Conservation (phyloP, 2,888 invertebrate genomes). For the Gymnosoma rotundatum region DNA sequence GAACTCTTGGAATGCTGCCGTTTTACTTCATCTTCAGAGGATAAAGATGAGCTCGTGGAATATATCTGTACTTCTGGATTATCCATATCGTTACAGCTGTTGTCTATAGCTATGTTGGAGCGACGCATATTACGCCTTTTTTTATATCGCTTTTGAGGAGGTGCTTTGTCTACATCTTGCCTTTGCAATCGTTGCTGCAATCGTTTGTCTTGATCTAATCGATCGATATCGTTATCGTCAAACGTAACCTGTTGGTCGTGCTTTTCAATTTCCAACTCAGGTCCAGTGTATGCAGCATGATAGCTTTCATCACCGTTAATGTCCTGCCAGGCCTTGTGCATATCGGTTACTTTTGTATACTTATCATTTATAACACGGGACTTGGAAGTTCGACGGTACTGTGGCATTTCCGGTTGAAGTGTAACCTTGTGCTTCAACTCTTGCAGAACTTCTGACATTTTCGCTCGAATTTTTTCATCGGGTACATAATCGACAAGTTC, state of each 20-base stretch:
- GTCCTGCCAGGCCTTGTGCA: slow-evolving; percentile 81
- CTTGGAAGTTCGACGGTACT: slow-evolving; percentile 42
- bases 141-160: slow-evolving; percentile 56
- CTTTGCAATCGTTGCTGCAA: slow-evolving; percentile 19
- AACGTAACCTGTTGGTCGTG: neutral
- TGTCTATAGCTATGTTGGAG: slow-evolving; percentile 55
- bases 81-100: slow-evolving; percentile 27
- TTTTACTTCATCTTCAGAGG: slow-evolving; percentile 82
- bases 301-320: slow-evolving; percentile 74
- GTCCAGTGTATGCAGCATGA: slow-evolving; percentile 21
- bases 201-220: slow-evolving; percentile 32
- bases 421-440: slow-evolving; percentile 89
- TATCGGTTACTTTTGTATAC: slow-evolving; percentile 77
- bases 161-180: slow-evolving; percentile 43
- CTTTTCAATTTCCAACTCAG: neutral
- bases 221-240: neutral
- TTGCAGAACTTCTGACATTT: slow-evolving; percentile 90
- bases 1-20: slow-evolving; percentile 41
- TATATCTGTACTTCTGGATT: slow-evolving; percentile 18
- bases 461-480: slow-evolving; percentile 88
- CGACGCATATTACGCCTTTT: slow-evolving; percentile 68
- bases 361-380: slow-evolving; percentile 73
- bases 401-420: slow-evolving; percentile 68
- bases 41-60: slow-evolving; percentile 80
- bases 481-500: slow-evolving; percentile 83